These are phyloP conservation scores for Podarcis raffonei DNA, from an alignment of 2,113 vertebrate genomes.

Conservation along the genomic window DNA sequence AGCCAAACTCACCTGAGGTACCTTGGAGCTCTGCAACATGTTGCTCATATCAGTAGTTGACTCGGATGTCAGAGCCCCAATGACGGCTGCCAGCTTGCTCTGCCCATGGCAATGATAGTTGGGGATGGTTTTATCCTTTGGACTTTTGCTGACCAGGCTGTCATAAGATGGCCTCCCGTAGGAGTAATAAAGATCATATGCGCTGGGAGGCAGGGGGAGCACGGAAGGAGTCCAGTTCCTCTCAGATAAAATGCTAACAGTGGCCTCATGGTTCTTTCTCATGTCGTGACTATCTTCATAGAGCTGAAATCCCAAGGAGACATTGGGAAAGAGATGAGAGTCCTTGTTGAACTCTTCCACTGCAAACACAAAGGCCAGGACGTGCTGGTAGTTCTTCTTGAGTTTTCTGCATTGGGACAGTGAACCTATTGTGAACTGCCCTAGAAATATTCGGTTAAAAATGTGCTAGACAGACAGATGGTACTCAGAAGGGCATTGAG, in stretches of 20 bases:
- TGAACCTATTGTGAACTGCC: too few species aligned
- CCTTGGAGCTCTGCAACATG: background rate
- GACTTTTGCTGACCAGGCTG: background rate
- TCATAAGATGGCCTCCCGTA: background rate
- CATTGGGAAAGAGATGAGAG: background rate
- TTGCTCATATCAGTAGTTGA: background rate
- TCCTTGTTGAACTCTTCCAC: background rate
- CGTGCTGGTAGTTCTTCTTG: background rate
- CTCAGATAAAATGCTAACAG: background rate
- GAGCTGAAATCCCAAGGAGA: background rate
- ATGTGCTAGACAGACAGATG: too few species aligned
- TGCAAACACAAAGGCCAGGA: background rate
- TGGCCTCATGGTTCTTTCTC: background rate
- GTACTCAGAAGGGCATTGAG: too few species aligned
- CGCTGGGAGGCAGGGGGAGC: background rate
- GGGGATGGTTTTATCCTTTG: background rate
- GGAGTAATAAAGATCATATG: background rate
- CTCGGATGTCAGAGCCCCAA: background rate
- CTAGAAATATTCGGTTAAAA: too few species aligned
- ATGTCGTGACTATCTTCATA: background rate
- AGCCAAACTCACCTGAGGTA: background rate
- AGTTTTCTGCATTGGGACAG: background rate
- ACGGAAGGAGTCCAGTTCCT: background rate
- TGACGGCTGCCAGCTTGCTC: background rate
- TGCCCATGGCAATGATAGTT: background rate